Evolutionary conservation across 2,113 vertebrate genomes (phyloP).

Genomic region (Bubalus kerabau): DNA sequence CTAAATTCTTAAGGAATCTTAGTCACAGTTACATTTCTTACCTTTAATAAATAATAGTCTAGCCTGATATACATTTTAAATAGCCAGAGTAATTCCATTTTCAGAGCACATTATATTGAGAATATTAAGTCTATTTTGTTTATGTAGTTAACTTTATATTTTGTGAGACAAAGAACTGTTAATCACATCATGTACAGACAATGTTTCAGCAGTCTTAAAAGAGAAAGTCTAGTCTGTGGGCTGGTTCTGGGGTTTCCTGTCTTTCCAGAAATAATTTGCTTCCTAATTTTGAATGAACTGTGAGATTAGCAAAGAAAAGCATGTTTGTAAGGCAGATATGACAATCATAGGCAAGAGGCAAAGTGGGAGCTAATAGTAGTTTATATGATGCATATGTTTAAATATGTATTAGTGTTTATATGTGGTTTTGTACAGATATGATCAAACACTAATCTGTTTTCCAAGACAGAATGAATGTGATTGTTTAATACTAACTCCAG

Average conservation of each 20-base stretch:
- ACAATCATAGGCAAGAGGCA: neutral
- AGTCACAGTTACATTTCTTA: neutral
- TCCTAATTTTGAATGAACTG: neutral
- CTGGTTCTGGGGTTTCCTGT: neutral
- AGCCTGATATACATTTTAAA: neutral
- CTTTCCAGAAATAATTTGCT: neutral
- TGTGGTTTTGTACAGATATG: neutral
- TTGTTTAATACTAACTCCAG: neutral
- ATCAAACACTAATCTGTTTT: conserved; percentile 2
- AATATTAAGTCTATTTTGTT: neutral
- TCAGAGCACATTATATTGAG: neutral
- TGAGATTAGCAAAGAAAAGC: neutral
- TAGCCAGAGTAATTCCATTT: neutral
- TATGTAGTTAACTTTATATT: neutral
- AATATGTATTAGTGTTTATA: neutral
- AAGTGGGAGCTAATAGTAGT: neutral
- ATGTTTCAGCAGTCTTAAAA: neutral
- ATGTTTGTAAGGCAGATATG: neutral
- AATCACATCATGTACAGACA: neutral
- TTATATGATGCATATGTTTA: neutral
- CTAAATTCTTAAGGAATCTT: neutral
- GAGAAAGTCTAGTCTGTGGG: neutral
- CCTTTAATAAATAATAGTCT: neutral
- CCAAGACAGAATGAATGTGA: neutral
- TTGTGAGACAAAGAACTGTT: neutral